These are phyloP conservation scores for Pseudococcus longispinus DNA, from an alignment of 2,888 invertebrate genomes.

Conservation along the genomic window DNA sequence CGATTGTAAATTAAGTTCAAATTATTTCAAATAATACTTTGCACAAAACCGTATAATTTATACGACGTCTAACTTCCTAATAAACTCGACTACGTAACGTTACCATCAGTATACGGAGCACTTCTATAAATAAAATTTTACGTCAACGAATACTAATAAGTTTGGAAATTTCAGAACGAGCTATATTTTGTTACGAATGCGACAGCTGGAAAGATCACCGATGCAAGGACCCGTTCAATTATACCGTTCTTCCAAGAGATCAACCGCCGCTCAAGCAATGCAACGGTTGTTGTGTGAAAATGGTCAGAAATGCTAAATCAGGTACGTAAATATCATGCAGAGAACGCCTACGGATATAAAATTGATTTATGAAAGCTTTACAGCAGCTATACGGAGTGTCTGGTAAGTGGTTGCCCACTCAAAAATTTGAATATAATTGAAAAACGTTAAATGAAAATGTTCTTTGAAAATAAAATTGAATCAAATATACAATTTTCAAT, in stretches of 20 bases:
- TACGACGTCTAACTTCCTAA: slow-evolving; percentile 1
- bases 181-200: slow-evolving; percentile 92
- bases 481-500: no score
- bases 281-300: slow-evolving; percentile 93
- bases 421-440: no score
- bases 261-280: slow-evolving; percentile 88
- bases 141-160: not conserved
- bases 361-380: no score
- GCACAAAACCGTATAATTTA: not conserved
- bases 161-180: slow-evolving; percentile 71
- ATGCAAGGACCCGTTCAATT: slow-evolving; percentile 93
- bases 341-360: no score
- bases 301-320: slow-evolving; percentile 89
- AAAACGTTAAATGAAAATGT: no score
- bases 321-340: slow-evolving; percentile 65
- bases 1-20: not conserved
- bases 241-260: slow-evolving; percentile 84
- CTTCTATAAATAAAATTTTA: not conserved
- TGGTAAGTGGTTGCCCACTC: no score
- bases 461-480: no score
- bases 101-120: not conserved
- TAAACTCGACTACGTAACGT: slow-evolving; percentile 5
- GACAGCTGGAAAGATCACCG: slow-evolving; percentile 89
- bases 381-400: no score
- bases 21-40: slow-evolving; percentile 1